Percentiles rank a stretch among this genome's conserved stretches.
phyloP scores from a whole-genome alignment of 2,888 invertebrate species.

The Eubasilissa splendida region DNA sequence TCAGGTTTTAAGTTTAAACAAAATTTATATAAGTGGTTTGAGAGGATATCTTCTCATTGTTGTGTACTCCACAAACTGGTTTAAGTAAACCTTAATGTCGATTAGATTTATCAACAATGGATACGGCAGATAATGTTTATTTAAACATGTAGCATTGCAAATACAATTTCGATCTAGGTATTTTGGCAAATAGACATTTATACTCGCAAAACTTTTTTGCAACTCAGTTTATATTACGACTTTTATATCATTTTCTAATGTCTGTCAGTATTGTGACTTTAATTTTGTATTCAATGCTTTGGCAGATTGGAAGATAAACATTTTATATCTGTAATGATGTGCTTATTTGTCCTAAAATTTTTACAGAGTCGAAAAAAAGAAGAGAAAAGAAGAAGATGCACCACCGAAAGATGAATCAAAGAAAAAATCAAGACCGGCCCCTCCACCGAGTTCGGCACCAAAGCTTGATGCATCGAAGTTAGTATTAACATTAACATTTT shows the following conservation, averaged over 20 bases:
- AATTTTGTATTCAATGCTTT: too few species aligned
- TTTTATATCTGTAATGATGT: too few species aligned
- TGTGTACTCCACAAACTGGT: neutral
- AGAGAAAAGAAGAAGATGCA: constrained; percentile 76
- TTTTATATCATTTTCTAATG: too few species aligned
- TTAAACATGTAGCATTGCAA: too few species aligned
- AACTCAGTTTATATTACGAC: too few species aligned
- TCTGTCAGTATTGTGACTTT: too few species aligned
- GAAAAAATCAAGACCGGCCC: constrained; percentile 78
- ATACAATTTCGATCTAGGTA: too few species aligned
- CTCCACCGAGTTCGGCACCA: constrained; percentile 75
- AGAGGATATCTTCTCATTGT: neutral
- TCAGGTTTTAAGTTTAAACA: neutral
- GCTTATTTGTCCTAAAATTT: neutral
- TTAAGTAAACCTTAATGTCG: neutral
- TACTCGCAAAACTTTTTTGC: too few species aligned
- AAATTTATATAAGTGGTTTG: neutral
- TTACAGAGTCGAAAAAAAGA: constrained; percentile 87
- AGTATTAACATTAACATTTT: constrained; percentile 47
- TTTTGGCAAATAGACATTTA: too few species aligned
- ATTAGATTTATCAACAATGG: too few species aligned
- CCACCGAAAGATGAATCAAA: constrained; percentile 78
- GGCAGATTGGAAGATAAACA: too few species aligned
- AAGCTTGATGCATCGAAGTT: constrained; percentile 83
- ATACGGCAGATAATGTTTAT: too few species aligned